Percentiles rank a stretch among this genome's conserved stretches.
phyloP scores from a whole-genome alignment of 2,113 vertebrate genomes.

The Psittacula cyanocephala region DNA sequence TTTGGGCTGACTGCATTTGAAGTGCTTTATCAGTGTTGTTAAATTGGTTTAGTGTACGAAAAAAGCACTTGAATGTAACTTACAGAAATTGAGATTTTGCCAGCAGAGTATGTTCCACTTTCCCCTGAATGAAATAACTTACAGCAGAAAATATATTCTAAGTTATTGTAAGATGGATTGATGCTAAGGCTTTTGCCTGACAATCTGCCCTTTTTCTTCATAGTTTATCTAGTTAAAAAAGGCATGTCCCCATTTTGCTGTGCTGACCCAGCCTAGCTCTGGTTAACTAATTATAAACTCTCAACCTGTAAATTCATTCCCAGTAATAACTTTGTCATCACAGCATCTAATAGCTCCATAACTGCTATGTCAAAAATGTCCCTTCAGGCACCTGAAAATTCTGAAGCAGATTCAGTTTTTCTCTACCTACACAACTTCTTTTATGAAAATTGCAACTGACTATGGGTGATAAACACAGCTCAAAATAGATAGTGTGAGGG shows the following conservation, averaged over 20 bases:
- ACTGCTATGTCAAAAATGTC: neutral
- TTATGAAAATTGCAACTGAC: neutral
- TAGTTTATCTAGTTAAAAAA: neutral
- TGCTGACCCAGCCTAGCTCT: neutral
- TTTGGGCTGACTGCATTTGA: neutral
- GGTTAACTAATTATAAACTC: neutral
- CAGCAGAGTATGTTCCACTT: neutral
- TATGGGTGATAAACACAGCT: neutral
- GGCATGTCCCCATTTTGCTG: fast-evolving
- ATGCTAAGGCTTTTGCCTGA: neutral
- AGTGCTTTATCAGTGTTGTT: neutral
- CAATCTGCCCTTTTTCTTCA: neutral
- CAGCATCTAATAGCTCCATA: neutral
- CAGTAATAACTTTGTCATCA: neutral
- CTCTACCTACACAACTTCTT: fast-evolving
- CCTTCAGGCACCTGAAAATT: neutral
- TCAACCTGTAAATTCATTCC: neutral
- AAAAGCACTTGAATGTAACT: neutral
- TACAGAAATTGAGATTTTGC: neutral
- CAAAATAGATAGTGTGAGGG: fast-evolving
- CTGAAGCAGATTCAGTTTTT: neutral
- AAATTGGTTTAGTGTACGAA: neutral
- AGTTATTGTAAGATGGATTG: neutral
- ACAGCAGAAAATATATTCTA: neutral
- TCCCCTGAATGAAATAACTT: neutral